phyloP scores from a whole-genome alignment of 2,888 invertebrate species.

The Hetaerina titia region DNA sequence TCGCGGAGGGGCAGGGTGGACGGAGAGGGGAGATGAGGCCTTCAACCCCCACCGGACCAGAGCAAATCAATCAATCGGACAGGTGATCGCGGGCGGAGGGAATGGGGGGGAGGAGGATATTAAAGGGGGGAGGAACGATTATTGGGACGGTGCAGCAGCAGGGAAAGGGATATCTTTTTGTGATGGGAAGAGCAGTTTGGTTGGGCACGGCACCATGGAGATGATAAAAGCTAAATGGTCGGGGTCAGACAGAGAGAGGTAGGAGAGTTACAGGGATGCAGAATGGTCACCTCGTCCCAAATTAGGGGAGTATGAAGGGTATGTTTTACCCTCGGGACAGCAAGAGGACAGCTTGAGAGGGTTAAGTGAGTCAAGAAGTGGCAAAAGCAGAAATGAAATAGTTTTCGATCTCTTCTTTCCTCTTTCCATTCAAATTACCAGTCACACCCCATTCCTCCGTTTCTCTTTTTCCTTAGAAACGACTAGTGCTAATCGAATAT shows the following conservation, averaged over 20 bases:
- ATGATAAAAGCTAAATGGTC: constrained; percentile 28
- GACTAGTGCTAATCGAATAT: no score
- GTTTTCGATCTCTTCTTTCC: background rate
- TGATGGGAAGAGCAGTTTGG: constrained; percentile 33
- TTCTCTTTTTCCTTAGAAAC: no score
- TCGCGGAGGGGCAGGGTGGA: background rate
- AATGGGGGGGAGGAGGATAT: constrained; percentile 5
- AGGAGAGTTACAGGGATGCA: constrained; percentile 2
- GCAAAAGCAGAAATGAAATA: background rate
- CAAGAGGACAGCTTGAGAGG: background rate
- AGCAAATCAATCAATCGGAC: constrained; percentile 62
- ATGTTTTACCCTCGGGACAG: background rate
- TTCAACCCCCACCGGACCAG: constrained; percentile 25
- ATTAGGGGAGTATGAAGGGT: background rate
- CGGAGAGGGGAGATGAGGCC: background rate
- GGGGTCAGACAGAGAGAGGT: background rate
- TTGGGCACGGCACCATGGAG: background rate
- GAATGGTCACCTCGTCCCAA: constrained; percentile 22
- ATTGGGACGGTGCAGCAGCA: constrained; percentile 2
- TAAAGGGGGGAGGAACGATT: constrained; percentile 20
- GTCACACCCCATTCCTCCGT: no score
- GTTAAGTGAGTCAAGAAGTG: background rate
- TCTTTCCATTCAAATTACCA: background rate
- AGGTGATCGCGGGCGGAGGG: constrained; percentile 55
- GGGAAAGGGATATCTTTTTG: constrained; percentile 33